Evolutionary conservation across 1,140 invertebrate genomes (phyloP).

Genomic region (Rhagoletis pomonella): DNA sequence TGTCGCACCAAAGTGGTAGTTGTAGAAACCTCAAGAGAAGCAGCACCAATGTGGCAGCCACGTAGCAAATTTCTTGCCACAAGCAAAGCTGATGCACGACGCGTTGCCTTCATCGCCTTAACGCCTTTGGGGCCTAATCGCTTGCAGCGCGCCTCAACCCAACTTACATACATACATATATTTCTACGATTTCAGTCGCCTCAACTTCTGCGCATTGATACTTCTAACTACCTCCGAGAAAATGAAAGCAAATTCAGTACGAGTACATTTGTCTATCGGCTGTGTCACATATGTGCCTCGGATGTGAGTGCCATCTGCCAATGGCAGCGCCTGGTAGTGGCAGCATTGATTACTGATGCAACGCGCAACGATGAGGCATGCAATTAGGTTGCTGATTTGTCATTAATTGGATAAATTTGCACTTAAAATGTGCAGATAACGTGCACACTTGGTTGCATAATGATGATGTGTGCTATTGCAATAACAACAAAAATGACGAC

Average conservation of each 20-base stretch:
- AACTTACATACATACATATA: neutral
- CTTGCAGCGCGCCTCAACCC: neutral
- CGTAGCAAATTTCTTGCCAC: constrained; percentile 22
- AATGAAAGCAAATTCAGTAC: neutral
- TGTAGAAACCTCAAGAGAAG: neutral
- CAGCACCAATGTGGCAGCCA: neutral
- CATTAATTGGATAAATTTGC: constrained; percentile 57
- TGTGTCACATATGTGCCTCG: too few relatives aligned
- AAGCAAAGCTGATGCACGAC: neutral
- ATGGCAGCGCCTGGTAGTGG: neutral
- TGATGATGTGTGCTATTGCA: constrained; percentile 10
- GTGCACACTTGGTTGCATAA: constrained; percentile 32
- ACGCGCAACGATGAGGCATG: constrained; percentile 51
- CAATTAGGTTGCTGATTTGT: constrained; percentile 56
- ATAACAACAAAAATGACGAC: neutral
- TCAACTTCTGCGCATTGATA: neutral
- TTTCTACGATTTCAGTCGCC: neutral
- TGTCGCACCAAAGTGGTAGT: neutral
- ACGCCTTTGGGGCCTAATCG: constrained; percentile 14
- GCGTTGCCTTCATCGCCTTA: constrained; percentile 37
- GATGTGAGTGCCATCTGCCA: neutral
- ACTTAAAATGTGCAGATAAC: constrained; percentile 54
- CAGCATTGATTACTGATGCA: constrained; percentile 50
- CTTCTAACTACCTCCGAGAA: neutral
- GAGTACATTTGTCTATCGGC: neutral